Base-by-base conservation (phyloP, 2,888 invertebrate species). In the Lomographa bimaculata region DNA sequence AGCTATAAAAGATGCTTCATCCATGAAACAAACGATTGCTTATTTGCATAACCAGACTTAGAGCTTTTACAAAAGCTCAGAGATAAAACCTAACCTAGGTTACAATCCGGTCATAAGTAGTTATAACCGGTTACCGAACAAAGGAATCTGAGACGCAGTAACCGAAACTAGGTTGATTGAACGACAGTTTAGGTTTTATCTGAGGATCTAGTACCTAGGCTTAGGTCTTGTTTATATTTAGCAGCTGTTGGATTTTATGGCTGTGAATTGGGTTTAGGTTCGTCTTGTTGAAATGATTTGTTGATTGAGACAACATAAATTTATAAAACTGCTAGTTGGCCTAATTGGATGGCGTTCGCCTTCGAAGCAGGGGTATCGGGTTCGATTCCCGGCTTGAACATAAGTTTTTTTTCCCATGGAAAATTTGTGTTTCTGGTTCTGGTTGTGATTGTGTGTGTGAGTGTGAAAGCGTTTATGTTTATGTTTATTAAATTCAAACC, bases 91-190 rank as follows among this genome's bases (percentile, higher is more conserved):
- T 50, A 21, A 47, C 18, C 34, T 57, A 44, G 53, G 45, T 20
- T 54, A 16, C 18, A 27, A 35, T 54, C 62, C 41, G 50, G 57
- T 56, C 46, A 9, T 5, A 56, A 26, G 38, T 25, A 30, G 42
- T 56, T 46, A 9, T 5, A 56, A 26, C 41, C 28, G 32, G 42
- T 50, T 46, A 35, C 38, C 32, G 60, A 67, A 77, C 74, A 75
- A 75, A 74, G 74, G 69, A 68, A 64, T 74, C 63, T 59, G 42
- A 40, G 49, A 33, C 36, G 54, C 51, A 54, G 54, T 46, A 69
- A 62, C 65, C 7, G 24, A 32, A 43, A 32, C 23, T 74, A 66
- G 73, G 71, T 64, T 71, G 73, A 75, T 76, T 71, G 69, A 67
- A 68, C 58, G 68, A 69, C 71, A 66, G 61, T 70, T 66, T 65